Evolutionary conservation across 2,888 invertebrate genomes (phyloP).

Genomic region (Caenorhabditis afra): DNA sequence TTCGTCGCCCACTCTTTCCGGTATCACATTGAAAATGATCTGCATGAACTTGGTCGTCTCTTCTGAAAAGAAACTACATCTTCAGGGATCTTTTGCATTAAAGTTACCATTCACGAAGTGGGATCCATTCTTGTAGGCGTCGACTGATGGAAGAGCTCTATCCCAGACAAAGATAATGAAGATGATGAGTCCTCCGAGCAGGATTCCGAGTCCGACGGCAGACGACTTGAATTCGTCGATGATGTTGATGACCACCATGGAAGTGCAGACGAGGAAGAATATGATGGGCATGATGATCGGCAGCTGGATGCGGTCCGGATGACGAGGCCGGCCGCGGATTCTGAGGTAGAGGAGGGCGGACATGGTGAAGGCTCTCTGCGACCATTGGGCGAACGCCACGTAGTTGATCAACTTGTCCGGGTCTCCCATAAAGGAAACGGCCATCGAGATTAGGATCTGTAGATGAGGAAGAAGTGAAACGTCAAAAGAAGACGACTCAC

Average conservation of each 20-base stretch:
- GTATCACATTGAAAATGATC: slow-evolving; percentile 72
- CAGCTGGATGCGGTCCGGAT: slow-evolving; percentile 73
- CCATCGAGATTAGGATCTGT: slow-evolving; percentile 69
- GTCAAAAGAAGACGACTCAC: slow-evolving; percentile 48
- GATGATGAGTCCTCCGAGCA: slow-evolving; percentile 68
- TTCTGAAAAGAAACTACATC: too few relatives aligned
- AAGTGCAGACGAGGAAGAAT: slow-evolving; percentile 73
- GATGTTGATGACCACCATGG: slow-evolving; percentile 71
- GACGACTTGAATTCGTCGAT: slow-evolving; percentile 69
- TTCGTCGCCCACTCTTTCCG: slow-evolving; percentile 63
- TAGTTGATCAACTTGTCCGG: slow-evolving; percentile 76
- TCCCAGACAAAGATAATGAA: slow-evolving; percentile 73
- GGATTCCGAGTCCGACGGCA: slow-evolving; percentile 67
- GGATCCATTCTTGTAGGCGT: slow-evolving; percentile 24
- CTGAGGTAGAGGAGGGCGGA: slow-evolving; percentile 76
- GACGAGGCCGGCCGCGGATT: slow-evolving; percentile 61
- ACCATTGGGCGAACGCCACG: slow-evolving; percentile 78
- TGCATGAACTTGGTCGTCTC: slow-evolving; percentile 65
- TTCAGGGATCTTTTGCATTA: too few relatives aligned
- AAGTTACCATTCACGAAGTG: slow-evolving; percentile 35
- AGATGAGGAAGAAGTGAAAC: not conserved
- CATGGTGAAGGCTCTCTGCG: slow-evolving; percentile 78
- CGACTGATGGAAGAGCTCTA: slow-evolving; percentile 43
- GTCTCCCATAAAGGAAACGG: slow-evolving; percentile 74
- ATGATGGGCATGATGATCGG: slow-evolving; percentile 76